These are phyloP conservation scores for Enteromius anoplus DNA, from an alignment of 2,797 vertebrate species.

Conservation along the genomic window DNA sequence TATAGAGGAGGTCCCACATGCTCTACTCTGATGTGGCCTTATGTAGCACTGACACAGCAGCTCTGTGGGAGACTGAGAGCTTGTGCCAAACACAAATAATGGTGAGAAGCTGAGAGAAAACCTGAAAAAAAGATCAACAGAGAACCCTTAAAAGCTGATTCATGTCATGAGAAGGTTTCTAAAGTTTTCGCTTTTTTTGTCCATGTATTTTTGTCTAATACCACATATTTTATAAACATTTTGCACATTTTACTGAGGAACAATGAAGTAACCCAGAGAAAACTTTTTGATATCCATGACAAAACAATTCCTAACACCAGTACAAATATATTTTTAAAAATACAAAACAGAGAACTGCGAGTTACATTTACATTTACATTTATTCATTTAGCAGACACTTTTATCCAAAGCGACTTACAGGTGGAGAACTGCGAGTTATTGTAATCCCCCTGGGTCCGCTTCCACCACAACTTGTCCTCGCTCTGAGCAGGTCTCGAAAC, in stretches of 20 bases:
- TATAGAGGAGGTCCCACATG: conserved; percentile 24
- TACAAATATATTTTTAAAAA: not conserved
- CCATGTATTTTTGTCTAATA: not conserved
- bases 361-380: too few species aligned
- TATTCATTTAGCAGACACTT: too few species aligned
- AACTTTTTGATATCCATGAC: not conserved
- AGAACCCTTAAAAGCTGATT: not conserved
- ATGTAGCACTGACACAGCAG: conserved; percentile 36
- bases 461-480: too few species aligned
- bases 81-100: conserved; percentile 4
- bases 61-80: not conserved
- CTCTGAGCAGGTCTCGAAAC: too few species aligned
- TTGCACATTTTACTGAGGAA: not conserved
- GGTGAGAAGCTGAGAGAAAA: not conserved
- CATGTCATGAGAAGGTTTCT: not conserved
- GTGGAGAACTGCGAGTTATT: not conserved
- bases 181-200: not conserved
- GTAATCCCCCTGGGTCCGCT: too few species aligned
- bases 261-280: not conserved
- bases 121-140: not conserved
- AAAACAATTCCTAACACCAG: not conserved
- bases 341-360: not conserved
- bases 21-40: conserved; percentile 35
- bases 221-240: not conserved
- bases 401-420: too few species aligned